Base-by-base conservation (phyloP, 2,113 vertebrate species). In the Cottus gobio region DNA sequence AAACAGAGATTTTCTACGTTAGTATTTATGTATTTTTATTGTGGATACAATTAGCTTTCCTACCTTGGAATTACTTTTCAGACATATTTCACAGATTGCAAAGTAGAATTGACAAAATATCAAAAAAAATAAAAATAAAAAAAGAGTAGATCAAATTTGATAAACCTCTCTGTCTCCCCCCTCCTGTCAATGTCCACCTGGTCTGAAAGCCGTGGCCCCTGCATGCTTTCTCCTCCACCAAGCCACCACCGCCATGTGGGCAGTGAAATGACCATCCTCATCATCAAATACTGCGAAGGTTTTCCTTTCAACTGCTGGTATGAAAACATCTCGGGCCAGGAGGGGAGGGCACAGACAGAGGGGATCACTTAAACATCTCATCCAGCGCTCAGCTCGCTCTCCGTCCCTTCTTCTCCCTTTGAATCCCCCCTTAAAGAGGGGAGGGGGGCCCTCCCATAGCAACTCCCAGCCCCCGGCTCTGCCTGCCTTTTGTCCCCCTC, bases 401-500 rank as follows among this genome's bases (percentile, higher is more conserved):
- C 94, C 91, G 31, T 70, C 68, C 91, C 76, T 82, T 85, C 37
- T 57, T 93, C 94, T 65, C 68, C 90, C 96, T 95, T 96, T 95
- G 95, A 96, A 94, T 92, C 74, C 86, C 72, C 93, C 88, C 69
- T 83, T 90, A 95, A 87, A 90, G 74, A 85, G 63, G 68, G 63
- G 68, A 76, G 82, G 82, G 77, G 0, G 93, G 75, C 80, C 94
- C 94, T 96, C 95, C 95, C 95, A 94, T 95, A 93, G 95, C 95
- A 93, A 92, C 94, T 93, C 95, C 94, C 75, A 88, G 81, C 77
- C 88, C 83, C 86, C 2, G 87, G 93, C 95, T 96, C 96, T 95
- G 77, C 89, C 90, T 90, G n/a, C 94, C 95, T 94, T 97, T 97
- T 98, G 96, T 97, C 92, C 95, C 88, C 85, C 92, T 91, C 91